Base-by-base conservation (phyloP, 1,140 invertebrate genomes). In the Pinna nobilis region DNA sequence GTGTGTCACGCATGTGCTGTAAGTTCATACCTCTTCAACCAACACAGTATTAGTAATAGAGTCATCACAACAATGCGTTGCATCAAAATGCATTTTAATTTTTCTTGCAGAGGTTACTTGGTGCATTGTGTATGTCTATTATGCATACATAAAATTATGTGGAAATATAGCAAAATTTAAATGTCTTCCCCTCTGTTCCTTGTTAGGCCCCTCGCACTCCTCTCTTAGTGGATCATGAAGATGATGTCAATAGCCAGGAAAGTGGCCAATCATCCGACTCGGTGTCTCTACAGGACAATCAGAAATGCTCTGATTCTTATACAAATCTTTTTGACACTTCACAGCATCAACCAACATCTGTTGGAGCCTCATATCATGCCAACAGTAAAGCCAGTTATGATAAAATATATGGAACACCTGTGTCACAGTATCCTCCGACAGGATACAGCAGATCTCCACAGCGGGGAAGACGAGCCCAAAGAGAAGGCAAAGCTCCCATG, bases 281-380 rank as follows among this genome's bases (percentile, higher is more conserved):
- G 18, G 35, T 28, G 44, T 41, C 9, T 44, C n/a, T 63, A 33
- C 39, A 63, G 39, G 59, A 44, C 25, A 55, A 73, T 11, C 90
- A 96, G 68, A 84, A 83, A 64, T 70, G 95, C 78, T 94, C 96
- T 77, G 96, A 95, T 81, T 97, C 96, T 50, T 94, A 95, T 87
- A 96, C 92, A 82, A 98, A 97, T 90, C 95, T 98, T 89, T 97
- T 97, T 91, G 91, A 95, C 69, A 74, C 81, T 64, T 77, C 68
- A 51, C 77, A 75, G 82, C 68, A 70, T 44, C 51, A 68, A 37
- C 55, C 77, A 41, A 70, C 78, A 65, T 67, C 82, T 15, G 74
- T 82, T 25, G 79, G 77, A 28, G 80, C 81, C 6, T 51, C 74
- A 3, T 70, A n/a, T n/a, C n/a, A n/a, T n/a, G n/a, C n/a, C n/a